A percentile compares a stretch with the other conserved stretches of the same genome.
Conservation (phyloP, 2,113 vertebrate species). For the Apeltes quadracus region DNA sequence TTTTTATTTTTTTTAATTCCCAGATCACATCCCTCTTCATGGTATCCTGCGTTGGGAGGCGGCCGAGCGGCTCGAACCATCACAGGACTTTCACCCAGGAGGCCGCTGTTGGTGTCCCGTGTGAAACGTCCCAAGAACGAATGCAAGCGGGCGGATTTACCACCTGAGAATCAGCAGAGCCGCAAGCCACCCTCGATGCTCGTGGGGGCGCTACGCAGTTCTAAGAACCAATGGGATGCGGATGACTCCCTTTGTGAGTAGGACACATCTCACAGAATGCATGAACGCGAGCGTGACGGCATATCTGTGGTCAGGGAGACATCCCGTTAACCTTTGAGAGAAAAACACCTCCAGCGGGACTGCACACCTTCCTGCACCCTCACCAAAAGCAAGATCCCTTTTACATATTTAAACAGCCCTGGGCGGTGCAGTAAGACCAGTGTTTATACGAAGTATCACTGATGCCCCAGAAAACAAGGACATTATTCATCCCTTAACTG, state of each 20-base stretch:
- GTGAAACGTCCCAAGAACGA: neutral
- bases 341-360: neutral
- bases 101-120: neutral
- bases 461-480: slow-evolving; percentile 1
- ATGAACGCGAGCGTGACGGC: too few relatives aligned
- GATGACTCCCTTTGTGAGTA: too few relatives aligned
- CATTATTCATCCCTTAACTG: slow-evolving; percentile 27
- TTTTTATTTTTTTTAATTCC: neutral
- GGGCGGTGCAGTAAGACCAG: neutral
- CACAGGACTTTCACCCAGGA: slow-evolving; percentile 2
- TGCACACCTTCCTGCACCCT: slow-evolving; percentile 15
- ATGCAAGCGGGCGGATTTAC: neutral
- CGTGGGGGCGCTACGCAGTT: neutral
- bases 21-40: neutral
- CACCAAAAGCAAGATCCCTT: slow-evolving; percentile 43
- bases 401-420: slow-evolving; percentile 31
- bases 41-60: neutral
- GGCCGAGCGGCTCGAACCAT: neutral
- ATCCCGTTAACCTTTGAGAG: slow-evolving; percentile 51
- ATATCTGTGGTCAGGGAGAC: neutral
- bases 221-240: neutral
- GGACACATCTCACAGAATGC: too few relatives aligned
- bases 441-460: slow-evolving; percentile 32
- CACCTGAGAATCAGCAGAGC: too few relatives aligned
- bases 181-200: neutral